A percentile compares a stretch with the other conserved stretches of the same genome.
Evolutionary conservation across 2,888 invertebrate genomes (phyloP).

Genomic region (Linnaemya vulpina): DNA sequence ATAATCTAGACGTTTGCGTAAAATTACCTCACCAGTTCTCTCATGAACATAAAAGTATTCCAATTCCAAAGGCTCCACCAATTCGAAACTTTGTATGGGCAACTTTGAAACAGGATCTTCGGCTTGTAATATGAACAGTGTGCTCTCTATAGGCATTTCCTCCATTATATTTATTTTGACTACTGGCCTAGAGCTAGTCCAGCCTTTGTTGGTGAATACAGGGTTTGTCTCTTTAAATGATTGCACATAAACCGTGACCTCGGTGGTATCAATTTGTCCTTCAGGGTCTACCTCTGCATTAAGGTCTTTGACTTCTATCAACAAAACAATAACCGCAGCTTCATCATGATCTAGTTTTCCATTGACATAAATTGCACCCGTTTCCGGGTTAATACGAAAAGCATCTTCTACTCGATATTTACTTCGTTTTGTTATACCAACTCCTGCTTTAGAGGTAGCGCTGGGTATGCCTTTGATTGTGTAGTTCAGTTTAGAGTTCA

Average conservation of each 20-base stretch:
- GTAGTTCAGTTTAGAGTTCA: slow-evolving; percentile 87
- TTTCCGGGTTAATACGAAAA: slow-evolving; percentile 88
- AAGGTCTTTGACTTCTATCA: slow-evolving; percentile 87
- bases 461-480: slow-evolving; percentile 87
- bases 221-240: slow-evolving; percentile 91
- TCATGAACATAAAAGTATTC: slow-evolving; percentile 86
- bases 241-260: slow-evolving; percentile 90
- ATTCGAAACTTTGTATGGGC: slow-evolving; percentile 85
- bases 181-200: slow-evolving; percentile 88
- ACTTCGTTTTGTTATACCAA: slow-evolving; percentile 85
- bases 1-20: slow-evolving; percentile 90
- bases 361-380: slow-evolving; percentile 88
- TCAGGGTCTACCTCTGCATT: slow-evolving; percentile 88
- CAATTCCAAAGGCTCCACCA: slow-evolving; percentile 84
- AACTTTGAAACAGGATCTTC: slow-evolving; percentile 88
- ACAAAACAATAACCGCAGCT: slow-evolving; percentile 89
- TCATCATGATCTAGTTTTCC: slow-evolving; percentile 88
- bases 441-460: slow-evolving; percentile 90
- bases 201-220: slow-evolving; percentile 88
- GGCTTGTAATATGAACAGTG: slow-evolving; percentile 87
- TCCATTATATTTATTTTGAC: slow-evolving; percentile 88
- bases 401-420: slow-evolving; percentile 87
- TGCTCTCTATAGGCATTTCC: slow-evolving; percentile 90
- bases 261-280: slow-evolving; percentile 86
- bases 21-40: slow-evolving; percentile 88